Base-by-base conservation (phyloP, 2,888 invertebrate species). In the Drosophila austrosaltans region DNA sequence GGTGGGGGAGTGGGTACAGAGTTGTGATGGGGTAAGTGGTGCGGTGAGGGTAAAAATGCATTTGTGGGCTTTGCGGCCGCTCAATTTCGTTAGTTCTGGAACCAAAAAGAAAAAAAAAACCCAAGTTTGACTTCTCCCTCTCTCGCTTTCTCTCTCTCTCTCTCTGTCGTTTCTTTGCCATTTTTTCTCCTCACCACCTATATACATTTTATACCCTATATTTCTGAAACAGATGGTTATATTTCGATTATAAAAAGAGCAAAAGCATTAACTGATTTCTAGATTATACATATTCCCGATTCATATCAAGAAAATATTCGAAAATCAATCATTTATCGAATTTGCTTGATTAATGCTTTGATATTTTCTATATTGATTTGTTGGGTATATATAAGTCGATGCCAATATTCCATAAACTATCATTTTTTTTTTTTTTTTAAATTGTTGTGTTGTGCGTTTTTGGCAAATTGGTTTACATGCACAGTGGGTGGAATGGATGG, bases 391-490 rank as follows among this genome's bases (percentile, higher is more conserved):
- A 25, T 4, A 12, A 48, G 48, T 48, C 48, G 25, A 3, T 48
- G 22, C 10, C 25, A 36, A 58, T 63, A 66, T 59, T 76, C 73
- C 57, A 58, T 73, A 64, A 63, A 62, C 44, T 53, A 63, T 70
- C 56, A 8, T 36, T 36, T 32, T 3, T 32, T 10, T 10, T 36
- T 36, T 39, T 53, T 58, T 58, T 57, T 32, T 20, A 16, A 53
- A 53, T 54, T 60, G 57, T 39, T 67, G 53, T 61, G 36, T 36
- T 71, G 42, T 65, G 57, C 57, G 42, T 56, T 71, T 76, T 65
- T 65, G 61, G 71, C 62, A 73, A 76, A 74, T 74, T 77, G 72
- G 74, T 76, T 75, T 77, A 72, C 74, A 72, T 63, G 72, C 58
- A 57, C 28, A 42, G 48, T 25, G 36, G 36, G 48, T 39, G 44